Evolutionary conservation across 2,888 invertebrate genomes (phyloP).

Genomic region (Metellina segmentata): DNA sequence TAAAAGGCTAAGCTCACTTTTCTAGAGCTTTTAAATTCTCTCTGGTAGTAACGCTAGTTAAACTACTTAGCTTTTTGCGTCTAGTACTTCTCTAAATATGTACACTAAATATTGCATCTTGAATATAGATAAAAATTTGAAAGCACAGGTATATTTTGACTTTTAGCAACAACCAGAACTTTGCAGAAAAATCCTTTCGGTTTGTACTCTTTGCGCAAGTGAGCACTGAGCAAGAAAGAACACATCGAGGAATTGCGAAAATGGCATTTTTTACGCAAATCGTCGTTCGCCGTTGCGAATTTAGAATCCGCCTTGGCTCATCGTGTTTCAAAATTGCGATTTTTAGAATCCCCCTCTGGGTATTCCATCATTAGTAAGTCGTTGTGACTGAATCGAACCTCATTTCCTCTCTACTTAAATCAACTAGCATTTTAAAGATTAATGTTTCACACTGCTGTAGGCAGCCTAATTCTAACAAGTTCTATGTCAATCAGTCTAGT

Average conservation of each 20-base stretch:
- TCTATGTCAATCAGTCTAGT: not conserved
- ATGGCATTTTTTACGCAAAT: not conserved
- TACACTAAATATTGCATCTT: conserved; percentile 73
- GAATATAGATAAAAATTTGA: conserved; percentile 69
- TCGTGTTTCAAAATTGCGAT: not conserved
- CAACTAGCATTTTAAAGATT: not conserved
- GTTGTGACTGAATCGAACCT: not conserved
- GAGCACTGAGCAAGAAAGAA: conserved; percentile 24
- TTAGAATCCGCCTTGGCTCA: not conserved
- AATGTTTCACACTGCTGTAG: not conserved
- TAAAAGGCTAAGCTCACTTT: conserved; percentile 73
- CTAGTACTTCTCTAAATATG: conserved; percentile 65
- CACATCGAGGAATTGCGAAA: not conserved
- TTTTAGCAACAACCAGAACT: conserved; percentile 68
- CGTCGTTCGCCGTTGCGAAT: not conserved
- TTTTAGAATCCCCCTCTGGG: not conserved
- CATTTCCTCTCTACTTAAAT: not conserved
- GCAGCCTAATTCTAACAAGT: not conserved
- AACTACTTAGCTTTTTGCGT: conserved; percentile 63
- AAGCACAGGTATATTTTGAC: conserved; percentile 71
- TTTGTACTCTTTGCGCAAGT: conserved; percentile 55
- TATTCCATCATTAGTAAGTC: not conserved
- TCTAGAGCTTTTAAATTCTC: conserved; percentile 53
- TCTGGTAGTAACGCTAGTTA: conserved; percentile 43
- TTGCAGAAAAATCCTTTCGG: conserved; percentile 41